Base-by-base conservation (phyloP, 2,888 invertebrate species). In the Aelia acuminata region DNA sequence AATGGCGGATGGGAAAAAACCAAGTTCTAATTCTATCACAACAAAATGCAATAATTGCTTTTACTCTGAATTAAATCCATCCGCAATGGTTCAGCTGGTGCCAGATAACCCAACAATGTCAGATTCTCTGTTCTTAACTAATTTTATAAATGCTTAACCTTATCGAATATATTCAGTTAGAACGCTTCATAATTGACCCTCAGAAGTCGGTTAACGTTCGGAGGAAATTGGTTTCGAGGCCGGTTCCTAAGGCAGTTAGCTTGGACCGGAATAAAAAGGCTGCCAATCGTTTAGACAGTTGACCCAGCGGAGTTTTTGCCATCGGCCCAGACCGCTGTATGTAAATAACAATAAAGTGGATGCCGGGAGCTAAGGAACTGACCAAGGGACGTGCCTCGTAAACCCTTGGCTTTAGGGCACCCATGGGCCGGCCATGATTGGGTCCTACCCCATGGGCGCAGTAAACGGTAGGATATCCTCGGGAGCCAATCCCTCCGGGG, bases 331-430 rank as follows among this genome's bases (percentile, higher is more conserved):
- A 20, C 80, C 80, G n/a, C 43, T 11, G 43, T 80, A 80, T 80
- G 80, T 80, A 80, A 80, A 80, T 80, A 80, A 80, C 80, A 80
- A 80, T 80, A 80, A 39, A 39, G 80, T 1, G 10, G 43, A 47
- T 39, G 39, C n/a, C 43, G 35, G 43, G 80, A 47, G 80, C 80
- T 43, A 43, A 80, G 47, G 35, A 43, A 80, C 80, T 80, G 80
- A 80, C 80, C 80, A 80, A 47, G 80, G 80, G 80, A n/a, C 80
- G 39, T 80, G 80, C 80, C 43, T 80, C 80, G 80, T 80, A 80
- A 80, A 80, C 80, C 43, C 22, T 22, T 43, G 10, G 80, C 43
- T 80, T 80, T 47, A 80, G 43, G 43, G 80, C 43, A 80, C 80
- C 80, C 80, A 47, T 47, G 80, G 80, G 80, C 43, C 11, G 43